A percentile compares a stretch with the other conserved stretches of the same genome.
Conservation (phyloP, 2,113 vertebrate genomes). For the Emberiza fucata region DNA sequence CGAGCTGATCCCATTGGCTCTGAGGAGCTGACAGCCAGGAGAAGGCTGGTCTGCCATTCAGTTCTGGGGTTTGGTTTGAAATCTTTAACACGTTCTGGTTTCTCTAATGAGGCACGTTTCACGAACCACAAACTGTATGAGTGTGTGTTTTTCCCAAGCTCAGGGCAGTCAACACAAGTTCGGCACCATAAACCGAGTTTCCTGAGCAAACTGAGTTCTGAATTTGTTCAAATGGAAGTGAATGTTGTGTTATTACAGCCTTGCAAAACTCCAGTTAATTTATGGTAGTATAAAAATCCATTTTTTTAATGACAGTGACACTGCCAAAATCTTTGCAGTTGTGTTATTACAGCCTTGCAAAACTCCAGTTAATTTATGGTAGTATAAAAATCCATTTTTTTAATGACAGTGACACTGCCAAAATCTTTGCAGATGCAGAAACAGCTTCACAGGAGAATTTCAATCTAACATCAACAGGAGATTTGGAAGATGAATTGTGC, state of each 20-base stretch:
- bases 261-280: constrained; percentile 16
- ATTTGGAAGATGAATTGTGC: constrained; percentile 59
- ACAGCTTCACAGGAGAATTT: constrained; percentile 58
- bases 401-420: constrained; percentile 49
- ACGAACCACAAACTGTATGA: not conserved
- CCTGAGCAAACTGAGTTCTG: not conserved
- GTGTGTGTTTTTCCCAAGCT: not conserved
- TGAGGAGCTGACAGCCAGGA: not conserved
- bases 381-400: not conserved
- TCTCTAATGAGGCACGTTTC: not conserved
- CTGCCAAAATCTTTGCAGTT: constrained; percentile 65
- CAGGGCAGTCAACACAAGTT: not conserved
- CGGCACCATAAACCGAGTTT: not conserved
- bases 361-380: constrained; percentile 18
- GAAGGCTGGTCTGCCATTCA: not conserved
- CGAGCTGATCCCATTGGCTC: not conserved
- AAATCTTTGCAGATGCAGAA: constrained; percentile 65
- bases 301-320: constrained; percentile 27
- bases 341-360: not conserved
- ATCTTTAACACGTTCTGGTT: not conserved
- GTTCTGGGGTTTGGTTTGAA: not conserved
- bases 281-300: not conserved
- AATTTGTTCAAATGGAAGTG: not conserved
- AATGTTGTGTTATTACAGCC: not conserved
- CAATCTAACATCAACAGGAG: constrained; percentile 52